Evolutionary conservation across 2,888 invertebrate species (phyloP), one percentile per base, ranked within the genome.

Genomic region (Temnothorax rugatulus): DNA sequence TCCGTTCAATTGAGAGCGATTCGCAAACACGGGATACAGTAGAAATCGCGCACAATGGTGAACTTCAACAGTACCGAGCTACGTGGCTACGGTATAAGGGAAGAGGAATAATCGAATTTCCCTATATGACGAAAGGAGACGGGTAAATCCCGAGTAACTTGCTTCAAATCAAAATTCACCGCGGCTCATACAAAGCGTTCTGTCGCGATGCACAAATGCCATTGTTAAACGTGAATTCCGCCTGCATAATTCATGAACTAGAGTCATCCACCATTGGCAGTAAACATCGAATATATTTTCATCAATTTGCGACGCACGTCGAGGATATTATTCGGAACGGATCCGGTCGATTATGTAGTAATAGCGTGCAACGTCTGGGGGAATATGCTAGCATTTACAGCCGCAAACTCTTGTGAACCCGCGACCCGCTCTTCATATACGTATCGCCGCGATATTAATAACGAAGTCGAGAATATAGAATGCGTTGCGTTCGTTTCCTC

Each of bases 1-100:
- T 69, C 69, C 73, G 83, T 88, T 86, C 86, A 88, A 88, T 90
- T 85, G 86, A 61, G 68, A 79, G 73, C 50, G 84, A 90, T 88
- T 84, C 90, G 89, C 85, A 88, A 88, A 88, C 86, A 88, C 77
- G 75, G 59, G 34, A 38, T 57, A 59, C 57, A 57, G 61, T 61
- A 34, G 69, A 52, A 47, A 50, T 25, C 25, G 18, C 61, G 54
- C 52, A 71, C 82, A 87, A 89, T 89, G 73, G 75, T 68, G 57
- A 54, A 44, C 69, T 76, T 76, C 73, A 69, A 68, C 25, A 71
- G 44, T 38, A n/a, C 15, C 25, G 52, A 59, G 79, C 47, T 59
- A 69, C n/a, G 44, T 34, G 68, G 13, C 9, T 21, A 34, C 9
- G 57, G 15, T 21, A 9, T 34, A 13, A 21, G 57, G 34, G 44